Evolutionary conservation across 2,888 invertebrate species (phyloP), one percentile per base, ranked within the genome.

Genomic region (Capitulum mitella): DNA sequence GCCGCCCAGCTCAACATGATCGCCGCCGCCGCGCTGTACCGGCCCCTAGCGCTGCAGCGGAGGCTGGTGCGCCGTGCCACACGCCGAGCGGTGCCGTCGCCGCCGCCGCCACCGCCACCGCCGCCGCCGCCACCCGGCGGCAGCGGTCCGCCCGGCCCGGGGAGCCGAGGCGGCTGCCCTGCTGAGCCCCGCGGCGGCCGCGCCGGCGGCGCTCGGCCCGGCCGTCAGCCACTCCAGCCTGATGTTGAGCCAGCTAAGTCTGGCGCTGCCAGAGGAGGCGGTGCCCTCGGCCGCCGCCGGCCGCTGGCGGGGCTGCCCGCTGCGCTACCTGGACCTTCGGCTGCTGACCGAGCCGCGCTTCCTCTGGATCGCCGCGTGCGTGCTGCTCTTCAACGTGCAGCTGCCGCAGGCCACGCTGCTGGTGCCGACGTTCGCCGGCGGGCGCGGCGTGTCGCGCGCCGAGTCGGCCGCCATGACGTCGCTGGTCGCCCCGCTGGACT

Each of bases 401-500:
- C 58, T 58, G n/a, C 58, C 58, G 29, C 58, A 58, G 58, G 58
- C 58, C n/a, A 58, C 58, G 29, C 58, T 58, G 58, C 58, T 58
- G 29, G 29, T 58, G 29, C 58, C 58, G 29, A 58, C 10, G 22
- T 19, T 58, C 8, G 58, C 58, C 58, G 29, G 58, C 58, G 6
- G 10, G 29, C 58, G 29, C 29, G 58, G 58, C 58, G 29, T 58
- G 29, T 58, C 58, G 58, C 58, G 58, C 58, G 58, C 58, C 29
- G 58, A 58, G 58, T 58, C 58, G 29, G 58, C 58, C n/a, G 0
- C 16, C n/a, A 29, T 29, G 58, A 29, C 58, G 29, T 5, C 58
- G 58, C 58, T 58, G 58, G 58, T 29, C 29, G 58, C 58, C 29
- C 58, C 58, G 29, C 58, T 58, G 10, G 58, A 58, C 58, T 58